Percentiles rank a stretch among this genome's conserved stretches.
phyloP scores from a whole-genome alignment of 2,797 vertebrate species.

The Graptemys geographica region DNA sequence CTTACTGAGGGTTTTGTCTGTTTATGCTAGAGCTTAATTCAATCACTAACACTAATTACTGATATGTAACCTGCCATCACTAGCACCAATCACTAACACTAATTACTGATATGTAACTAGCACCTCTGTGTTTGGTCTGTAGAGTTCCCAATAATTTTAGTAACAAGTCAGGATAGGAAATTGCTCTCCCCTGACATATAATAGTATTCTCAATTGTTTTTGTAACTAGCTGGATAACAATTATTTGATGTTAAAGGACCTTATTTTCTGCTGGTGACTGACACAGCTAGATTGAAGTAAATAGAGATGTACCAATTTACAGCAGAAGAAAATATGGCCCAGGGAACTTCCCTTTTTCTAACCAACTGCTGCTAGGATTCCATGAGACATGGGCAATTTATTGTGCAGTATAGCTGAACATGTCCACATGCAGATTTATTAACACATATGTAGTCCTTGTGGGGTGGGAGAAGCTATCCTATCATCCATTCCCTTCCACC shows the following conservation, averaged over 20 bases:
- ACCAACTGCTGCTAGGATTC: background rate
- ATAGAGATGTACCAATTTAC: background rate
- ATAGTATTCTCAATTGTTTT: background rate
- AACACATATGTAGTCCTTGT: background rate
- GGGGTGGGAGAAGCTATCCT: background rate
- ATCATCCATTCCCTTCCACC: background rate
- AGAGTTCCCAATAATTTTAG: conserved; percentile 17
- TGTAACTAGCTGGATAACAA: background rate
- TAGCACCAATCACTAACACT: background rate
- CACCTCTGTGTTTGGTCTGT: background rate
- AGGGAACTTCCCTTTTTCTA: background rate
- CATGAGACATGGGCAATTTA: background rate
- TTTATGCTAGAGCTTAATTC: background rate
- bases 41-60: background rate
- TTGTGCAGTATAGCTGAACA: background rate
- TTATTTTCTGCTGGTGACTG: conserved; percentile 1
- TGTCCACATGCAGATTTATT: background rate
- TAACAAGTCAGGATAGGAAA: background rate
- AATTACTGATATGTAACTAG: background rate
- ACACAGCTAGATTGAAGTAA: background rate
- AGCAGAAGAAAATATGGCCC: background rate
- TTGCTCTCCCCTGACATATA: background rate
- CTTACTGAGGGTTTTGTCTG: background rate
- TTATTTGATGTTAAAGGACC: background rate
- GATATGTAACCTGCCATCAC: background rate